These are phyloP conservation scores for Craseonycteris thonglongyai DNA, from an alignment of 2,113 vertebrate genomes.

Conservation along the genomic window DNA sequence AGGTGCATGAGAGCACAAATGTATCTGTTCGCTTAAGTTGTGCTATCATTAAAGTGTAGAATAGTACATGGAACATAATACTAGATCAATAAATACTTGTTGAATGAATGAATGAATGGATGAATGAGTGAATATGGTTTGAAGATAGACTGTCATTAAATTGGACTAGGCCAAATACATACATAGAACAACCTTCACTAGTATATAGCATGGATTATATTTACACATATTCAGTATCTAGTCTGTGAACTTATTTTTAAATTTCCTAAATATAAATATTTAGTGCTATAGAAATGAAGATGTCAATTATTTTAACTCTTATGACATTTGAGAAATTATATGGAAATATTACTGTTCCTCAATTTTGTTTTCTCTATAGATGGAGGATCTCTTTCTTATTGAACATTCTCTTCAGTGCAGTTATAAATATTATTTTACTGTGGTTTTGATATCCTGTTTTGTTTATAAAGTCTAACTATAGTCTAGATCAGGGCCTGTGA, in stretches of 20 bases:
- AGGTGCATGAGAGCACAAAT: not conserved
- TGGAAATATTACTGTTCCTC: not conserved
- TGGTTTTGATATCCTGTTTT: not conserved
- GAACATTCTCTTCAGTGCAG: not conserved
- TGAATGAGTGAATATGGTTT: not conserved
- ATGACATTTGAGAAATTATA: not conserved
- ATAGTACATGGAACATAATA: not conserved
- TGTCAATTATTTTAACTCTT: not conserved
- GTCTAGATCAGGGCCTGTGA: not conserved
- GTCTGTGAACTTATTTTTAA: not conserved
- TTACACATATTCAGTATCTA: not conserved
- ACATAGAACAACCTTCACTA: not conserved
- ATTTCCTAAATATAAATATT: not conserved
- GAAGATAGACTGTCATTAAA: not conserved
- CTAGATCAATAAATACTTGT: not conserved
- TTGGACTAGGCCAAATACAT: not conserved
- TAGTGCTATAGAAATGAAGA: not conserved
- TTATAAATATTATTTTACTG: not conserved
- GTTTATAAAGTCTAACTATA: not conserved
- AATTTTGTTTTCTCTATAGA: not conserved
- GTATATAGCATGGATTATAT: not conserved
- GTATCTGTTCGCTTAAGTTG: not conserved
- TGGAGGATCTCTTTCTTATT: not conserved
- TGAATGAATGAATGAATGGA: not conserved
- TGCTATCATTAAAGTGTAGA: not conserved